Evolutionary conservation across 2,797 vertebrate genomes (phyloP), one percentile per base, ranked within the genome.

Genomic region (Pteropus rufus): DNA sequence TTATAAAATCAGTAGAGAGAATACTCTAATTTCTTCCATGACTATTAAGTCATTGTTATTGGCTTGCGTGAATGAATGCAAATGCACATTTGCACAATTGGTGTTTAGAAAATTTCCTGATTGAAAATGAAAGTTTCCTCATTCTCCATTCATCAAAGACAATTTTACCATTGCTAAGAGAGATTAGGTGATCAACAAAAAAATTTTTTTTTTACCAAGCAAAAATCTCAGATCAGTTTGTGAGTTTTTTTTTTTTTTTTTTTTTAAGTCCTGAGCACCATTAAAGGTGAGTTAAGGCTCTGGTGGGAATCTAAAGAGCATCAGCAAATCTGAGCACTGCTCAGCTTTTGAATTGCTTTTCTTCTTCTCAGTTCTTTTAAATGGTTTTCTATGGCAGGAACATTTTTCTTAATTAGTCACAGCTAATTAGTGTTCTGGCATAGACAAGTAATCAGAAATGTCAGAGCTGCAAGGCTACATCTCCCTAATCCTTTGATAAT

Each of bases 341-440:
- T 98, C 98, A 98, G 98, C 98, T 99, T 98, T 98, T 99, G 98
- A 99, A 99, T 98, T 98, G 98, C 98, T 98, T 98, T 98, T 98
- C 98, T 98, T 98, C 98, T 99, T 98, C 98, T 98, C 98, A 96
- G 98, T 98, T 98, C 98, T 99, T 99, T 99, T 99, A 99, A 99
- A 99, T 98, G 98, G 98, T 98, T 99, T 99, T 99, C 98, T 98
- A 98, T 98, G 98, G 98, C 98, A 98, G 98, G 98, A 98, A 99
- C 99, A 98, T 99, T 99, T 99, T 99, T 99, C 98, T 99, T 99
- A 99, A 99, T 99, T 99, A 99, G 99, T 99, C 99, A 99, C 99
- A 99, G 99, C 99, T 99, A 99, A 99, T 99, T 99, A 99, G 99
- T 98, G 99, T 99, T 98, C 98, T 99, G 98, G 99, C 99, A 99